Percentiles rank a stretch among this genome's conserved stretches.
Conservation (phyloP, 2,888 invertebrate genomes). For the Octonoba sinensis region DNA sequence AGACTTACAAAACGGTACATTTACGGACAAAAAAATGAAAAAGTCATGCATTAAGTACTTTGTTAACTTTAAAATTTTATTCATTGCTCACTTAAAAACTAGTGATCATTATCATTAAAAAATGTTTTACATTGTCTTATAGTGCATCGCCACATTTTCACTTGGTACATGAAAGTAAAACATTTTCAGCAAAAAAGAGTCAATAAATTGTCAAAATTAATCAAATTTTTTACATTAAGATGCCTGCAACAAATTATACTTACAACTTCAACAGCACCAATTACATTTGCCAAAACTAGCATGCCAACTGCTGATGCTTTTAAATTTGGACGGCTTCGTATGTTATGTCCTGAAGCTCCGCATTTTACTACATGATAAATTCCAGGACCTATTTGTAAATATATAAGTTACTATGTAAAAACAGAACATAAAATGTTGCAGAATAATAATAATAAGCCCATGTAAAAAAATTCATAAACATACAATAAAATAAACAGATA, state of each 20-base stretch:
- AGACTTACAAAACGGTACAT: too few species aligned
- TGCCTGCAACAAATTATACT: conserved; percentile 66
- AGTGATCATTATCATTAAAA: too few species aligned
- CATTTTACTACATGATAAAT: conserved; percentile 80
- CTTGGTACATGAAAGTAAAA: too few species aligned
- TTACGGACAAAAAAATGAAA: too few species aligned
- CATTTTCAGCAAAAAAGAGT: too few species aligned
- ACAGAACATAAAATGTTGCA: conserved; percentile 3
- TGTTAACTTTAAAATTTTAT: too few species aligned
- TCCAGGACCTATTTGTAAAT: conserved; percentile 67
- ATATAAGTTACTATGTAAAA: background rate
- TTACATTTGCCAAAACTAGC: conserved; percentile 78
- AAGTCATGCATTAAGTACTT: too few species aligned
- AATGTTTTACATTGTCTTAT: too few species aligned
- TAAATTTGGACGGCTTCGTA: conserved; percentile 78
- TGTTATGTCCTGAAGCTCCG: conserved; percentile 83
- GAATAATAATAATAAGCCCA: background rate
- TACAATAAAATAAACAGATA: background rate
- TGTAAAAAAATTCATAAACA: background rate
- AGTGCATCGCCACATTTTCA: too few species aligned
- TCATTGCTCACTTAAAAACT: too few species aligned
- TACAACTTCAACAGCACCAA: conserved; percentile 78
- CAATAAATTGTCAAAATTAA: too few species aligned
- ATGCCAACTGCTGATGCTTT: conserved; percentile 81
- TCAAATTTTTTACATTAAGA: too few species aligned